These are phyloP conservation scores for Brachionus manjavacas DNA, from an alignment of 1,140 invertebrate species.

Conservation along the genomic window DNA sequence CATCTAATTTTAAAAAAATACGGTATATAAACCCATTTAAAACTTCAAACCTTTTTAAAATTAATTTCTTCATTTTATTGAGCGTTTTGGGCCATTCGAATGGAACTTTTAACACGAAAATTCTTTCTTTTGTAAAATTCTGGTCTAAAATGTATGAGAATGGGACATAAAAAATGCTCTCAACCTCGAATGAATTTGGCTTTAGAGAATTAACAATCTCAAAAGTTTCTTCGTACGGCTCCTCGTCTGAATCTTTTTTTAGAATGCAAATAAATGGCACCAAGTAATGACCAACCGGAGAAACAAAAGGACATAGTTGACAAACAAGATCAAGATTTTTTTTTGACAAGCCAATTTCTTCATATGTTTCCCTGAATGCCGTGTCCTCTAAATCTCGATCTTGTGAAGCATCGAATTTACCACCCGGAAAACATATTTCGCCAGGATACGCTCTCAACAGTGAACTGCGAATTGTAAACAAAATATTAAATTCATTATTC, in stretches of 20 bases:
- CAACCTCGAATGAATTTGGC: slow-evolving; percentile 29
- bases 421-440: slow-evolving; percentile 33
- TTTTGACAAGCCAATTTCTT: slow-evolving; percentile 26
- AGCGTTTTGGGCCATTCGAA: neutral
- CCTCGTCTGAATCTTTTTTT: neutral
- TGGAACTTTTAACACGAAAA: neutral
- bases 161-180: slow-evolving; percentile 7
- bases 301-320: slow-evolving; percentile 33
- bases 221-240: neutral
- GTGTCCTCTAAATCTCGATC: slow-evolving; percentile 2
- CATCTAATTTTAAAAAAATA: slow-evolving; percentile 16
- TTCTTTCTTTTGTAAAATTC: neutral
- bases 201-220: neutral
- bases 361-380: slow-evolving; percentile 26
- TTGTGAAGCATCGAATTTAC: neutral
- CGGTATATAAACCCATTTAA: neutral
- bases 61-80: neutral
- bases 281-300: slow-evolving; percentile 16
- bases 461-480: slow-evolving; percentile 19
- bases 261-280: slow-evolving; percentile 7
- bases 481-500: neutral
- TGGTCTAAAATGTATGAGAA: neutral
- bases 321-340: slow-evolving; percentile 4
- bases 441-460: neutral
- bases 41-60: neutral